Percentiles rank a stretch among this genome's conserved stretches.
Conservation (phyloP, 2,888 invertebrate species). For the Macrophya alboannulata region DNA sequence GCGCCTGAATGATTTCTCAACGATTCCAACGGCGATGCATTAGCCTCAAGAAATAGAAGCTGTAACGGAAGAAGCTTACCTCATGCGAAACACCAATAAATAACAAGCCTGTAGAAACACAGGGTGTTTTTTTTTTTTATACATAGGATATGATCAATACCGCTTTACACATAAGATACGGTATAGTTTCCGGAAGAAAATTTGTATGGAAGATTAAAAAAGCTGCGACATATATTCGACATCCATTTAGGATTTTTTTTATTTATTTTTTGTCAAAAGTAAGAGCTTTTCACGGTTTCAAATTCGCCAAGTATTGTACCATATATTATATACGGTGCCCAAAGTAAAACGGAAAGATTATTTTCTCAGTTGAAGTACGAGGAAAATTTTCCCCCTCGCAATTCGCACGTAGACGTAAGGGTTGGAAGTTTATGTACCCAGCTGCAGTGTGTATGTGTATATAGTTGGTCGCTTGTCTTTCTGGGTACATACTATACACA, state of each 20-base stretch:
- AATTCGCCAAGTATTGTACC: background rate
- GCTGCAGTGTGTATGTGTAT: background rate
- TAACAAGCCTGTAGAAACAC: background rate
- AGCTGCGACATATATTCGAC: background rate
- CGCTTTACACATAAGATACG: background rate
- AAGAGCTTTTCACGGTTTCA: background rate
- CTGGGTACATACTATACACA: background rate
- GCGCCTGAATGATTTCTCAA: slow-evolving; percentile 18
- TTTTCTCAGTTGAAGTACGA: background rate
- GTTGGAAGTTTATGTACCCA: background rate
- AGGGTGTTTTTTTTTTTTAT: background rate
- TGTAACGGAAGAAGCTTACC: background rate
- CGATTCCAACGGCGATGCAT: background rate
- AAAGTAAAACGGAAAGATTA: background rate
- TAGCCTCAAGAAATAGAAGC: slow-evolving; percentile 11
- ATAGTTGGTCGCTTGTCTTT: slow-evolving; percentile 14
- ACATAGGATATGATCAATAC: background rate
- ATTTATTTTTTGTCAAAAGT: background rate
- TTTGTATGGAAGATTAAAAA: background rate
- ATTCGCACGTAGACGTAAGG: background rate
- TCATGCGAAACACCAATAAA: slow-evolving; percentile 24
- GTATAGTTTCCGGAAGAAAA: background rate
- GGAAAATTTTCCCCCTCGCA: background rate
- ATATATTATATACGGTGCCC: too few relatives aligned
- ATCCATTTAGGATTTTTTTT: background rate